These are phyloP conservation scores for Ceratina australensis DNA, from an alignment of 1,140 invertebrate species.

Conservation along the genomic window DNA sequence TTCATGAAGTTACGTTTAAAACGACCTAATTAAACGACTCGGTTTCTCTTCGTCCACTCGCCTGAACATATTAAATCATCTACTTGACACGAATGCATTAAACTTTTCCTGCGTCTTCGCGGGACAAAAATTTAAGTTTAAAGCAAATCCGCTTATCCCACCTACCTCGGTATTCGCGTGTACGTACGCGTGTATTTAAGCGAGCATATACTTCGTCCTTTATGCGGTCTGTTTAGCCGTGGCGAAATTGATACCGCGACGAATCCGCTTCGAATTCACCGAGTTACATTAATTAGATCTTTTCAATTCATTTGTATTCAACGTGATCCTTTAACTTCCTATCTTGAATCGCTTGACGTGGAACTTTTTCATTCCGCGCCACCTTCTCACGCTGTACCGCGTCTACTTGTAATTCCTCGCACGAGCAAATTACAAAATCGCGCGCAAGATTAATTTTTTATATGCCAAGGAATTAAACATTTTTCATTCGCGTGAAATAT, in stretches of 20 bases:
- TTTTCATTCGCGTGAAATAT: no score
- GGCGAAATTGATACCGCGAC: neutral
- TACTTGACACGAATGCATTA: constrained; percentile 11
- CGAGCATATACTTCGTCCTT: neutral
- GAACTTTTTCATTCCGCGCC: neutral
- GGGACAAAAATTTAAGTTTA: constrained; percentile 10
- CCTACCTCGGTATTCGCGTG: neutral
- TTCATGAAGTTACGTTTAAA: neutral
- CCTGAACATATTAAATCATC: constrained; percentile 15
- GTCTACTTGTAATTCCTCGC: neutral
- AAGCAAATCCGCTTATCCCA: constrained; percentile 15
- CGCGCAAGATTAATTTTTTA: no score
- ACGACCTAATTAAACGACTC: constrained; percentile 6
- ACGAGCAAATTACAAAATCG: no score
- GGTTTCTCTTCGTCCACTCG: neutral
- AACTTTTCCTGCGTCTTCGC: constrained; percentile 9
- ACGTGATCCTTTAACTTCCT: neutral
- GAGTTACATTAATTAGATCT: constrained; percentile 5
- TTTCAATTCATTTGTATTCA: constrained; percentile 2
- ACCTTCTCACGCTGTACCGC: no score
- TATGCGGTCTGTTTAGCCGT: neutral
- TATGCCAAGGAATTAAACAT: no score
- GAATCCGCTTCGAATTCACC: no score
- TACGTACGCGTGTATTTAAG: neutral
- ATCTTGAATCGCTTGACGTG: neutral